Conservation (phyloP, 2,888 invertebrate genomes). For the Plusia festucae region DNA sequence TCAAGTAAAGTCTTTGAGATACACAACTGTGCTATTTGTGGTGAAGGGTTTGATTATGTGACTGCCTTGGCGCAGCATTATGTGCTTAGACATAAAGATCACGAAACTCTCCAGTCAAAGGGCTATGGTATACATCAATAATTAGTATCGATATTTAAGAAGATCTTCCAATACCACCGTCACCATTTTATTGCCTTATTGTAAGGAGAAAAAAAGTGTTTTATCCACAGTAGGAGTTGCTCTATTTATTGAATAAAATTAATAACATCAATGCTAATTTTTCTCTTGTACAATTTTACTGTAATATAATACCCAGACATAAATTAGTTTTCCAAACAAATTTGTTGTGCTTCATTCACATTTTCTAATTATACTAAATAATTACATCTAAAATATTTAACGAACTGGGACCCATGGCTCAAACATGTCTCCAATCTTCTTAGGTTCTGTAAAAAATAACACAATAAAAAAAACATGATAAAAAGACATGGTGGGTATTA, state of each 20-base stretch:
- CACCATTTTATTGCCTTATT: not conserved
- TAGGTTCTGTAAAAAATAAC: conserved; percentile 87
- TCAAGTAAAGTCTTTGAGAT: conserved; percentile 58
- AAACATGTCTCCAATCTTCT: conserved; percentile 90
- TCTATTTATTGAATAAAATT: conserved; percentile 33
- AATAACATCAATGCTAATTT: not conserved
- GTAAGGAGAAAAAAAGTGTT: not conserved
- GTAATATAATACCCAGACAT: conserved; percentile 35
- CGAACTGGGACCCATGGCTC: conserved; percentile 92
- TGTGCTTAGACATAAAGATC: conserved; percentile 73
- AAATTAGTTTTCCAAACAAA: conserved; percentile 53
- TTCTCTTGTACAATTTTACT: conserved; percentile 12
- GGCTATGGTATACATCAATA: conserved; percentile 45
- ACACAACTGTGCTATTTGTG: conserved; percentile 75
- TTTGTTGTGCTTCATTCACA: conserved; percentile 29
- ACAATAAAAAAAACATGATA: not conserved
- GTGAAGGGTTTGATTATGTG: conserved; percentile 76
- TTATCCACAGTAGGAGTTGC: not conserved
- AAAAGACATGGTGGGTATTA: no score
- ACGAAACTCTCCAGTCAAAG: conserved; percentile 58
- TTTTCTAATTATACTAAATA: conserved; percentile 45
- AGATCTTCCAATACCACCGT: no score
- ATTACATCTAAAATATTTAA: conserved; percentile 72
- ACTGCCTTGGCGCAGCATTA: conserved; percentile 77
- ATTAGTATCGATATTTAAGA: not conserved